Conservation (phyloP, 2,113 vertebrate genomes). For the Erythrolamprus reginae region DNA sequence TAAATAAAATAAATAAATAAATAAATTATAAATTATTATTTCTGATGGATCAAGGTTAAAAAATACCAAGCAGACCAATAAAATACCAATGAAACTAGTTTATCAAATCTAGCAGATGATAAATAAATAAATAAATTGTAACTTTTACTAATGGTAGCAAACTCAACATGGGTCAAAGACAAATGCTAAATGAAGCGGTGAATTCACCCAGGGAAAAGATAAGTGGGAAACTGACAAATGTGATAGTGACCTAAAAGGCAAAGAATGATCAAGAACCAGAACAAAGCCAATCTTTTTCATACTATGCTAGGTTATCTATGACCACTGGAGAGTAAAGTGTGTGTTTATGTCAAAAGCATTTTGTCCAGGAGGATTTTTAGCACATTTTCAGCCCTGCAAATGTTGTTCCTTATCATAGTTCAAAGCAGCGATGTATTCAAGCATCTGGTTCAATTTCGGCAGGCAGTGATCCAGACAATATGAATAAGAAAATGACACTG, state of each 20-base stretch:
- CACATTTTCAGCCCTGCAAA: not conserved
- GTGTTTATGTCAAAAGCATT: not conserved
- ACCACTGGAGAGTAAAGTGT: not conserved
- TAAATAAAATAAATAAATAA: no score
- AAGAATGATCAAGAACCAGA: not conserved
- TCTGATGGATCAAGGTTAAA: conserved; percentile 12
- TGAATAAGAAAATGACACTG: not conserved
- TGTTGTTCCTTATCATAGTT: not conserved
- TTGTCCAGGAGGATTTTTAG: not conserved
- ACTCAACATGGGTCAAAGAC: not conserved
- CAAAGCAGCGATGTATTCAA: conserved; percentile 11
- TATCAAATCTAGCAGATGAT: not conserved
- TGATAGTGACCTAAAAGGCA: not conserved
- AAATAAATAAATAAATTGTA: conserved; percentile 3
- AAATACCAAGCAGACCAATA: not conserved
- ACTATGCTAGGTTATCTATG: not conserved
- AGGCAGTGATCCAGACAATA: conserved; percentile 13
- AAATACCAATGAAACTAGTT: no score
- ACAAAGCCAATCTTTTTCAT: not conserved
- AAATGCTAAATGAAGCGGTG: not conserved
- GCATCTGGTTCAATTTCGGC: conserved; percentile 4
- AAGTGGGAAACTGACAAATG: not conserved
- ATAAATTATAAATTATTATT: not conserved
- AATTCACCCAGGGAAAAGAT: not conserved
- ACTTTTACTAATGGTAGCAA: conserved; percentile 11